Evolutionary conservation across 2,888 invertebrate genomes (phyloP).

Genomic region (Meghimatium bilineatum): DNA sequence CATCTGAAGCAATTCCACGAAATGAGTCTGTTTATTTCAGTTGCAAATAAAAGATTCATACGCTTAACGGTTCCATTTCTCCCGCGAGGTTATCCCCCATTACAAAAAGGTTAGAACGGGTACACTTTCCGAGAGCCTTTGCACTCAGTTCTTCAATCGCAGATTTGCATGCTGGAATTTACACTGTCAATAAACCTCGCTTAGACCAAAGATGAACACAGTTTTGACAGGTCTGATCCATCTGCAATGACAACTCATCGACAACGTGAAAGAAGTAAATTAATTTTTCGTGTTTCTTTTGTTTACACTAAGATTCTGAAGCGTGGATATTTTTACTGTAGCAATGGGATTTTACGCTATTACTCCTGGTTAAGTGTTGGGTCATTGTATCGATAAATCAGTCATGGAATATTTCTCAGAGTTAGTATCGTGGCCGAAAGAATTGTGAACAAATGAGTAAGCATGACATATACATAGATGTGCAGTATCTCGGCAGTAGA

Average conservation of each 20-base stretch:
- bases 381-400: too few relatives aligned
- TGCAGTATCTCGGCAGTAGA: too few relatives aligned
- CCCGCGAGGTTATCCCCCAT: constrained; percentile 1
- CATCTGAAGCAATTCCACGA: neutral
- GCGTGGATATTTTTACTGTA: neutral
- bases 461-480: too few relatives aligned
- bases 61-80: neutral
- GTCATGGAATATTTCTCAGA: too few relatives aligned
- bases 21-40: neutral
- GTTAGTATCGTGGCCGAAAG: too few relatives aligned
- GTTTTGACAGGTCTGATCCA: constrained; percentile 12
- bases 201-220: neutral
- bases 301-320: neutral
- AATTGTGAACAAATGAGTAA: too few relatives aligned
- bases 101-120: neutral
- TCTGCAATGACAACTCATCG: constrained; percentile 24
- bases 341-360: neutral
- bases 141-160: neutral
- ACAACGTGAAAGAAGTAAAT: constrained; percentile 9
- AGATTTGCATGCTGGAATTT: constrained; percentile 8
- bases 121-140: neutral
- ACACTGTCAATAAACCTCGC: constrained; percentile 6
- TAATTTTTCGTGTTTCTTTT: constrained; percentile 19
- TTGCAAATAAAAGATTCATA: neutral
- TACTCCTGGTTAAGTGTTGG: neutral